Evolutionary conservation across 2,113 vertebrate species (phyloP).

Genomic region (Tragelaphus imberbis): DNA sequence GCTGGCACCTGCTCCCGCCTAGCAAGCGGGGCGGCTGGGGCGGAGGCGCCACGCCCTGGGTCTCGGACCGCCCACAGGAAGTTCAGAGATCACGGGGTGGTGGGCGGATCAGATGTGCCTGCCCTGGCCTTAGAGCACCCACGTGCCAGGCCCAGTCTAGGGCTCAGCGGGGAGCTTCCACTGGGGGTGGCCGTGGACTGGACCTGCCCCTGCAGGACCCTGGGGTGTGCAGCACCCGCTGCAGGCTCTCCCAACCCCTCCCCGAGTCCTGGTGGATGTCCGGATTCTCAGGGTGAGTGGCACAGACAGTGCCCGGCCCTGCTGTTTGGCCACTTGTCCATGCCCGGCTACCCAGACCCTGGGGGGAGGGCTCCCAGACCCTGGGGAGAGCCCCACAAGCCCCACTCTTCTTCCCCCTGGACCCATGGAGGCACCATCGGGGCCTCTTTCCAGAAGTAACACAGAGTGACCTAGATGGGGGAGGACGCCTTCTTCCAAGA

Average conservation of each 20-base stretch:
- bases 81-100: accelerated
- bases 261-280: neutral
- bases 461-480: neutral
- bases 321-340: neutral
- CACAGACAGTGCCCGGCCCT: neutral
- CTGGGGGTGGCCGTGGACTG: neutral
- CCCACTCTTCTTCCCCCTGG: neutral
- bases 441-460: neutral
- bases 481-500: neutral
- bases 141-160: accelerated
- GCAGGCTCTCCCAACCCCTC: neutral
- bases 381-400: neutral
- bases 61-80: neutral
- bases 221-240: neutral
- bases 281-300: too few species aligned
- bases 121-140: accelerated
- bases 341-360: neutral
- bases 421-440: accelerated
- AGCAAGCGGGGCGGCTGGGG: neutral
- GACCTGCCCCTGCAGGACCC: neutral
- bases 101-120: accelerated
- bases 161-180: neutral
- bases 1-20: neutral
- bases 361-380: neutral
- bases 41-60: accelerated